phyloP scores from a whole-genome alignment of 1,140 invertebrate genomes.

The Wiebesia pumilae region DNA sequence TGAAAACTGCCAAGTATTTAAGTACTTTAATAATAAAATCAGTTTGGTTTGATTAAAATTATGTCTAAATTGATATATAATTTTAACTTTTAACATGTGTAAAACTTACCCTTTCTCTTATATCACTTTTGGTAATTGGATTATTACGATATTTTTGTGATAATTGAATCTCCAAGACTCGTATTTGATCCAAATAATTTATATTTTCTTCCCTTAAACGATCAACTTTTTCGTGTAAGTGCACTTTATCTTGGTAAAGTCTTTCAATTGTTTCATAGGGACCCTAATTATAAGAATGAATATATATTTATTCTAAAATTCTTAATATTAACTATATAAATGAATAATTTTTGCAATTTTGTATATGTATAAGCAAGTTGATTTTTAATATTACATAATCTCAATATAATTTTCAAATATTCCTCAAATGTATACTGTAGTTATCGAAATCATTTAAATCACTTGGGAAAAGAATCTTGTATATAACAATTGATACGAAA shows the following conservation, averaged over 20 bases:
- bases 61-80: background rate
- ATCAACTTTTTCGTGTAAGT: conserved; percentile 61
- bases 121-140: conserved; percentile 35
- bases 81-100: background rate
- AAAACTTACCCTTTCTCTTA: conserved; percentile 54
- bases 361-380: no score
- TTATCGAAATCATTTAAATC: no score
- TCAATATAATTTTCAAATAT: no score
- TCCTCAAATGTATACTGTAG: no score
- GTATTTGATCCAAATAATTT: conserved; percentile 51
- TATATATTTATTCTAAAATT: background rate
- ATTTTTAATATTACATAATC: no score
- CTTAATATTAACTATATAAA: background rate
- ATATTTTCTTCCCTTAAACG: conserved; percentile 60
- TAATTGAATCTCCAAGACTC: conserved; percentile 58
- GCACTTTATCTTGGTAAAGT: conserved; percentile 74
- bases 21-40: background rate
- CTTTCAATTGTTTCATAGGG: conserved; percentile 73
- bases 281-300: conserved; percentile 63
- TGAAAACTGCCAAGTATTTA: no score
- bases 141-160: conserved; percentile 60
- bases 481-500: no score
- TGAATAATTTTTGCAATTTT: no score
- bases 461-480: no score
- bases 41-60: background rate